Percentiles rank a stretch among this genome's conserved stretches.
Evolutionary conservation across 2,888 invertebrate species (phyloP).

Genomic region (Trachelus iudaicus): DNA sequence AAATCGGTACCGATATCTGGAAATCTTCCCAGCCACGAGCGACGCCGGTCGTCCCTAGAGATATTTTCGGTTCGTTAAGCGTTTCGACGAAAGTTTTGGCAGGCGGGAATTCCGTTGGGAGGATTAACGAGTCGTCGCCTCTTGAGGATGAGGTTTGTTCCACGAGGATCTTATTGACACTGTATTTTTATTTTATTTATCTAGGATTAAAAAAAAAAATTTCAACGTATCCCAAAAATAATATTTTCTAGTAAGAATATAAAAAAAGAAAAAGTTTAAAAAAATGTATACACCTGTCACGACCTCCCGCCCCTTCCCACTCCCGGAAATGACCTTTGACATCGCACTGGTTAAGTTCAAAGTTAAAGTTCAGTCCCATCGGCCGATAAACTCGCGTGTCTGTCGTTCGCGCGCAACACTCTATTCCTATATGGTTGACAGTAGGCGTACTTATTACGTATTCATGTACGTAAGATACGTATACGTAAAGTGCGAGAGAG

Average conservation of each 20-base stretch:
- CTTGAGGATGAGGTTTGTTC: background rate
- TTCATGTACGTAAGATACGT: background rate
- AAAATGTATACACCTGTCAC: background rate
- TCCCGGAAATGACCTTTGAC: background rate
- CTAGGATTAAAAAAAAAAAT: background rate
- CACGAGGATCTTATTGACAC: background rate
- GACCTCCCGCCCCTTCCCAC: background rate
- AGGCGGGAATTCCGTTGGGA: background rate
- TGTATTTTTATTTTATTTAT: background rate
- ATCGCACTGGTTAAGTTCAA: background rate
- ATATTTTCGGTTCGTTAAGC: background rate
- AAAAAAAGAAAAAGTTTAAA: too few relatives aligned
- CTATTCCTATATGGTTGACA: background rate
- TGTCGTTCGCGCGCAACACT: background rate
- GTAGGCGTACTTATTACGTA: background rate
- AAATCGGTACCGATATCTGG: background rate
- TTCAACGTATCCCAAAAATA: background rate
- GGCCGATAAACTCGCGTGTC: background rate
- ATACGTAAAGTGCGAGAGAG: background rate
- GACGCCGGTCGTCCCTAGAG: background rate
- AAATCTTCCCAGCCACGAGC: background rate
- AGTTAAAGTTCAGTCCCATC: background rate
- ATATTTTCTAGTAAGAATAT: background rate
- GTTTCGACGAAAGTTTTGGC: background rate
- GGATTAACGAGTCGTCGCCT: background rate